Conservation (phyloP, 2,888 invertebrate genomes). For the Leistus spinibarbis region DNA sequence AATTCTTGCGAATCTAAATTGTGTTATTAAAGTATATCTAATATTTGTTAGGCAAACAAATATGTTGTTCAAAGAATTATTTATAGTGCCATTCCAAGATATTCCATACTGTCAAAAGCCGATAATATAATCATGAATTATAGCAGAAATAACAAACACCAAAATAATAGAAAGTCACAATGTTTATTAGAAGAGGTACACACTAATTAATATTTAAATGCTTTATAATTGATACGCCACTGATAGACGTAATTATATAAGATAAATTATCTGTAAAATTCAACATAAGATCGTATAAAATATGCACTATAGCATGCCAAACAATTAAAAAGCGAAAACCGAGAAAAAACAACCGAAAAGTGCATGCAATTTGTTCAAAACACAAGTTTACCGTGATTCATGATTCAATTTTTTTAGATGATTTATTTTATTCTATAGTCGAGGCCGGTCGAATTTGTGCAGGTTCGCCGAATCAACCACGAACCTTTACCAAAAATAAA, state of each 20-base stretch:
- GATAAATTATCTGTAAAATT: background rate
- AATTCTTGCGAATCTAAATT: no score
- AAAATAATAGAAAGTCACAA: background rate
- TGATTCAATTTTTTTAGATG: slow-evolving; percentile 42
- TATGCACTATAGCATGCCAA: background rate
- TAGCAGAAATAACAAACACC: background rate
- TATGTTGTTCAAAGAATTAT: background rate
- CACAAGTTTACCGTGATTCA: slow-evolving; percentile 50
- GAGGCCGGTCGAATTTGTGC: slow-evolving; percentile 28
- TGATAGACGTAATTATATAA: background rate
- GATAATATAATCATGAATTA: background rate
- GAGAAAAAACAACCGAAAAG: background rate
- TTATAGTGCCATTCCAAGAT: background rate
- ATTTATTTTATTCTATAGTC: slow-evolving; percentile 28
- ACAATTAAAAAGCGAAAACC: slow-evolving; percentile 13
- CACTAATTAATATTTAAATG: background rate
- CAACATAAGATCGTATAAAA: background rate
- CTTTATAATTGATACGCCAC: background rate
- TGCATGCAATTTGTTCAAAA: slow-evolving; percentile 18
- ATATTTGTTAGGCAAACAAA: background rate
- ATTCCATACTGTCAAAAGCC: background rate
- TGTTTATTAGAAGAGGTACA: background rate
- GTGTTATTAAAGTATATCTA: no score
- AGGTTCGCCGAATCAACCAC: slow-evolving; percentile 26
- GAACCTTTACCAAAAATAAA: slow-evolving; percentile 25